Evolutionary conservation across 37 sponge, comb jelly and placozoan genomes (phyloP), one percentile per base, ranked within the genome.

Genomic region (Corticium candelabrum): DNA sequence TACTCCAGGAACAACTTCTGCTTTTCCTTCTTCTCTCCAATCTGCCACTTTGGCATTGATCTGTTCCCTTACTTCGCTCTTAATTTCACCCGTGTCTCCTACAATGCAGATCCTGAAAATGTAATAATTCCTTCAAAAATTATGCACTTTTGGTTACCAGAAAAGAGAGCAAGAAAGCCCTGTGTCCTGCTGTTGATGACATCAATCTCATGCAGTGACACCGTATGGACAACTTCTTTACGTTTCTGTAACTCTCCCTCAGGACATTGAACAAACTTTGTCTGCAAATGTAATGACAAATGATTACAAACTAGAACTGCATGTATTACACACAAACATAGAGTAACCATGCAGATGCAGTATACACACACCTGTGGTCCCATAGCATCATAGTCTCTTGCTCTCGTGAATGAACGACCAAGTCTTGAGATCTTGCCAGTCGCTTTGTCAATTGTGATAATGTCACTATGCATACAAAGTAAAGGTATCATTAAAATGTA

Each of bases 11-110:
- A 96, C 98, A 11, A 96, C 90, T 83, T 96, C 98, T 5, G 94
- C 98, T 74, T 96, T 96, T 32, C 98, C 98, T 72, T 96, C 98
- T 69, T 96, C 98, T 38, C 98, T 79, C 98, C 98, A 96, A 81
- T 96, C 98, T 0, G 94, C 89, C 38, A 96, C 94, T 76, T 96
- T 96, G 3, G 87, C 76, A 68, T 93, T 96, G 79, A 96, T 96
- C 86, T 96, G 98, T 31, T 96, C 98, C n/a, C 98, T 41, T 0
- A 96, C 94, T 78, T 96, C 98, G 27, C 78, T 69, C 68, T 96
- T 96, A 37, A 96, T 96, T 84, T 96, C 98, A 1, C 97, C 97
- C 40, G 96, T 87, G 80, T 94, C 95, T 35, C 95, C 95, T 89
- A 79, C n/a, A 70, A 70, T 36, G 32, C 40, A 31, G 36, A 5